Evolutionary conservation across 2,113 vertebrate genomes (phyloP).

Genomic region (Anolis sagrei): DNA sequence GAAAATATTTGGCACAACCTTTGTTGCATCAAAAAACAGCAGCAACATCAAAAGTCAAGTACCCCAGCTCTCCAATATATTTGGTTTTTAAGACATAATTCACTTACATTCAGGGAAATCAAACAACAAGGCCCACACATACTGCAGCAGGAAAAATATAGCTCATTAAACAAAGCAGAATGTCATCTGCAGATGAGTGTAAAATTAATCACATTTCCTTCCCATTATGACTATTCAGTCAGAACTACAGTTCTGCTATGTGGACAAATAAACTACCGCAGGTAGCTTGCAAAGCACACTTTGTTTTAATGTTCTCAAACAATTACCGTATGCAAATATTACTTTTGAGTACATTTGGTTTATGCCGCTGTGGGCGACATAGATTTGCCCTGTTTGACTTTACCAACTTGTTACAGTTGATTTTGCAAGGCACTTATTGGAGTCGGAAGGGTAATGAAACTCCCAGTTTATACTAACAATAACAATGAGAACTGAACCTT

Average conservation of each 20-base stretch:
- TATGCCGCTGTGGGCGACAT: neutral
- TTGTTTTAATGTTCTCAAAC: slow-evolving; percentile 38
- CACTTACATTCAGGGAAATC: slow-evolving; percentile 55
- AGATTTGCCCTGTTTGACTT: slow-evolving; percentile 52
- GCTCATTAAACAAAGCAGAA: slow-evolving; percentile 55
- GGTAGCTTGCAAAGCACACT: slow-evolving; percentile 15
- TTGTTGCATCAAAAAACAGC: neutral
- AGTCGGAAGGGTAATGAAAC: slow-evolving; percentile 57
- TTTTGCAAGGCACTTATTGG: slow-evolving; percentile 49
- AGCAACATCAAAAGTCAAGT: neutral
- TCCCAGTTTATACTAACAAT: slow-evolving; percentile 32
- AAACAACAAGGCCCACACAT: slow-evolving; percentile 47
- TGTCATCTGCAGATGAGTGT: slow-evolving; percentile 43
- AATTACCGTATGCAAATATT: slow-evolving; percentile 51
- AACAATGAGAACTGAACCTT: slow-evolving; percentile 30
- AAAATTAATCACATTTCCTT: slow-evolving; percentile 38
- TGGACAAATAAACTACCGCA: slow-evolving; percentile 1
- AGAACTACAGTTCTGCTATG: slow-evolving; percentile 35
- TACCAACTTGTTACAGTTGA: slow-evolving; percentile 37
- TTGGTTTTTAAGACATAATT: slow-evolving; percentile 48
- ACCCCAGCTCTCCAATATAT: neutral
- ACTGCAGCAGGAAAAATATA: slow-evolving; percentile 46
- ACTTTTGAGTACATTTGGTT: slow-evolving; percentile 52
- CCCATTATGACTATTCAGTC: neutral
- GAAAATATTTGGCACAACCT: neutral